These are phyloP conservation scores for Acronicta alni DNA, from an alignment of 2,888 invertebrate species.

Conservation along the genomic window DNA sequence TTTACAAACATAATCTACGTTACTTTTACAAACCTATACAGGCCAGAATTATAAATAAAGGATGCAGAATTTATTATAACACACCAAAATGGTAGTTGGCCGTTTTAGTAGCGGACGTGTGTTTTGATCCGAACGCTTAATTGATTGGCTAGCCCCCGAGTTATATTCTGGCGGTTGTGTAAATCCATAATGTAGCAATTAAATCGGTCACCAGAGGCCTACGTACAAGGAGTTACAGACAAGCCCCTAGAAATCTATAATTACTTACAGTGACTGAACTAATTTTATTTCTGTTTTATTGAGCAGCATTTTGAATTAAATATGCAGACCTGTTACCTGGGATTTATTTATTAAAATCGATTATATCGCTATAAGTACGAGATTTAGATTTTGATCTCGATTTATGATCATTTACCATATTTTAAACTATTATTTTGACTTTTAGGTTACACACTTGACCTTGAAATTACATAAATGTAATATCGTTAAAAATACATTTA, in stretches of 20 bases:
- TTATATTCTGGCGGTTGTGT: slow-evolving; percentile 20
- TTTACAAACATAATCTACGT: slow-evolving; percentile 35
- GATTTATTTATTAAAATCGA: too few species aligned
- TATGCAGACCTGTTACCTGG: neutral
- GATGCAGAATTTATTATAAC: slow-evolving; percentile 44
- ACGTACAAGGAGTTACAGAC: slow-evolving; percentile 30
- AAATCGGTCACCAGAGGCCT: slow-evolving; percentile 13
- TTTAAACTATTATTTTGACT: neutral
- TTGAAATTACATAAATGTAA: neutral
- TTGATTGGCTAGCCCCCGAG: slow-evolving; percentile 27
- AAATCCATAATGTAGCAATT: slow-evolving; percentile 35
- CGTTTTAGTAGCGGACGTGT: slow-evolving; percentile 31
- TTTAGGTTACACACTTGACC: neutral
- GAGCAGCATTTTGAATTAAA: slow-evolving; percentile 7
- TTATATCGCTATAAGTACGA: neutral
- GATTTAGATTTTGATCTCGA: too few species aligned
- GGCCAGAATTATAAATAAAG: slow-evolving; percentile 42
- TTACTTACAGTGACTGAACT: slow-evolving; percentile 4
- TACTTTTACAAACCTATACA: slow-evolving; percentile 39
- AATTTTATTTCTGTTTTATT: slow-evolving; percentile 14
- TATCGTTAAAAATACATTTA: slow-evolving; percentile 5
- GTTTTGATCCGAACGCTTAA: slow-evolving; percentile 28
- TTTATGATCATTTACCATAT: neutral
- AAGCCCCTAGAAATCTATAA: slow-evolving; percentile 25
- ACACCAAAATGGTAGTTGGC: slow-evolving; percentile 15